These are phyloP conservation scores for Iselma pallidipennis DNA, from an alignment of 2,888 invertebrate species.

Conservation along the genomic window DNA sequence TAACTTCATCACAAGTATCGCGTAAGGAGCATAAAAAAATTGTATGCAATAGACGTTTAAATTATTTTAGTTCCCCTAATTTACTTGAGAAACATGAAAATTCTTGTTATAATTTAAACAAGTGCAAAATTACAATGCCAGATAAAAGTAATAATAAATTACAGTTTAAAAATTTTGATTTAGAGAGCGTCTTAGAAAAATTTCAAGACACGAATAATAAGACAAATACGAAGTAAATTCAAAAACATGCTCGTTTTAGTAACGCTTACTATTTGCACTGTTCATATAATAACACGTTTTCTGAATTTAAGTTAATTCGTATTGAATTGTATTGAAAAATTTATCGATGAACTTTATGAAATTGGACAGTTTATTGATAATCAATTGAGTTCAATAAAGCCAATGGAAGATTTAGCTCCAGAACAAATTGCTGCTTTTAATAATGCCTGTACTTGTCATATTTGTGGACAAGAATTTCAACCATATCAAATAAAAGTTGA, in stretches of 20 bases:
- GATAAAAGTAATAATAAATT: conserved; percentile 23
- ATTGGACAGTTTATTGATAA: conserved; percentile 21
- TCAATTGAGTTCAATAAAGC: conserved; percentile 23
- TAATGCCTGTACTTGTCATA: conserved; percentile 24
- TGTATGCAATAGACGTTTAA: conserved; percentile 29
- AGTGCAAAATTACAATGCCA: background rate
- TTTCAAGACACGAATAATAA: background rate
- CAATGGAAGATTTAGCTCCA: conserved; percentile 10
- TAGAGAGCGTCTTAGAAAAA: conserved; percentile 21
- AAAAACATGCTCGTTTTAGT: conserved; percentile 15
- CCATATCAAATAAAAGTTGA: conserved; percentile 27
- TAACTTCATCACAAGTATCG: conserved; percentile 16
- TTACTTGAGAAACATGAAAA: conserved; percentile 1
- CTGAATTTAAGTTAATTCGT: conserved; percentile 26
- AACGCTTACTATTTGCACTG: conserved; percentile 36
- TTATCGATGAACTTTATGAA: conserved; percentile 24
- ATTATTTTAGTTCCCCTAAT: conserved; percentile 14
- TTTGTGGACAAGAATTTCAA: conserved; percentile 29
- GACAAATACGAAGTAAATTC: background rate
- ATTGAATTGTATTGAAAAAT: conserved; percentile 33
- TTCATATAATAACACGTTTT: conserved; percentile 32
- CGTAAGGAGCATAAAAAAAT: conserved; percentile 10
- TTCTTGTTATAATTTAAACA: conserved; percentile 1
- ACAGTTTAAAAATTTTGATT: conserved; percentile 18
- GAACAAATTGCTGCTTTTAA: background rate